Conservation (phyloP, 2,797 vertebrate species). For the Mormyrops boulengeri region DNA sequence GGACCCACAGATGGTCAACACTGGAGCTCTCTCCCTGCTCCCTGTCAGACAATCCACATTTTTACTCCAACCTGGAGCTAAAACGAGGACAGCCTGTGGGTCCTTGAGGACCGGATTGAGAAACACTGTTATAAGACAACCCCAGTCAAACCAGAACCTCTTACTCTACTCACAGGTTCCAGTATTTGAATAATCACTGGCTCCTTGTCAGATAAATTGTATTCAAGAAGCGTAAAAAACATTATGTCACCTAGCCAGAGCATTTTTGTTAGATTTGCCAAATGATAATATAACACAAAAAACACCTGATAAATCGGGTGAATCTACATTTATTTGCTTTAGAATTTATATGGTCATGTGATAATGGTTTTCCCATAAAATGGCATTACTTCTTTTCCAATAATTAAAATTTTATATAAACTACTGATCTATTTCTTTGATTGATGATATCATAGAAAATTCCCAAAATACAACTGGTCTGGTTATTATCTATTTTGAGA, state of each 20-base stretch:
- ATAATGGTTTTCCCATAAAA: background rate
- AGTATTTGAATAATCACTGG: background rate
- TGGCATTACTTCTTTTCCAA: background rate
- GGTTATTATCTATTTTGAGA: background rate
- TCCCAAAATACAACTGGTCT: no score
- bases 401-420: background rate
- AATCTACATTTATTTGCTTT: background rate
- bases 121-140: background rate
- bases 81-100: background rate
- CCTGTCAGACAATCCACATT: background rate
- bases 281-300: background rate
- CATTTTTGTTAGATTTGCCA: background rate
- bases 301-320: background rate
- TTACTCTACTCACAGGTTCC: background rate
- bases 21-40: background rate
- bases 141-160: background rate
- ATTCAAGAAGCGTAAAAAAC: background rate
- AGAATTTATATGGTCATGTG: background rate
- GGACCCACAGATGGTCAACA: background rate
- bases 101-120: background rate
- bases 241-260: background rate
- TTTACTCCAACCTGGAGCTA: background rate
- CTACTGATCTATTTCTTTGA: background rate
- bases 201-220: background rate
- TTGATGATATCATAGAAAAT: background rate